Percentiles rank a stretch among this genome's conserved stretches.
Evolutionary conservation across 2,797 vertebrate genomes (phyloP).

Genomic region (Phrynocephalus vlangalii): DNA sequence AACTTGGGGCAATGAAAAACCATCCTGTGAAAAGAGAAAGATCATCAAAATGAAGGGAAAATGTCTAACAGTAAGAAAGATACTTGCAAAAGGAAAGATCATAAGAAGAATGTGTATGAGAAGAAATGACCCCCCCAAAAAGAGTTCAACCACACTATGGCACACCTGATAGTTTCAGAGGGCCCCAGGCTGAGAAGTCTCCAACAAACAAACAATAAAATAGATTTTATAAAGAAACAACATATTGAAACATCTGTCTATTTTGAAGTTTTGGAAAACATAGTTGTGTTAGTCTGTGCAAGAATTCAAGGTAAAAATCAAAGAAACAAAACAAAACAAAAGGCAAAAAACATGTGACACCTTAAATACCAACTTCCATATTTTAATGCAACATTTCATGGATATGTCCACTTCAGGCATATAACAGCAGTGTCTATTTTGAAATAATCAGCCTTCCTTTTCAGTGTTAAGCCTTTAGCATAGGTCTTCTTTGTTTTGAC

Average conservation of each 20-base stretch:
- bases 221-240: background rate
- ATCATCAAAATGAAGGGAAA: background rate
- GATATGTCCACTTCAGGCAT: too few relatives aligned
- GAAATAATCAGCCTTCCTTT: background rate
- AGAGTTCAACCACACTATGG: background rate
- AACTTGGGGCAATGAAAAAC: background rate
- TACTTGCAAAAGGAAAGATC: constrained; percentile 11
- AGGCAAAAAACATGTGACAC: too few relatives aligned
- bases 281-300: too few relatives aligned
- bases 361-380: too few relatives aligned
- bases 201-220: background rate
- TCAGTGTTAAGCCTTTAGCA: background rate
- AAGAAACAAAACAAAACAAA: too few relatives aligned
- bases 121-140: background rate
- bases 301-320: too few relatives aligned
- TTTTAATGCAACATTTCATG: too few relatives aligned
- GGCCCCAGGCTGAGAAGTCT: background rate
- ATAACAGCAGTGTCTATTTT: background rate
- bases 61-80: background rate
- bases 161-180: background rate
- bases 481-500: background rate
- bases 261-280: too few relatives aligned
- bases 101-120: background rate
- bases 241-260: background rate
- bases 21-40: background rate